Percentiles rank a stretch among this genome's conserved stretches.
Evolutionary conservation across 2,888 invertebrate species (phyloP).

Genomic region (Anorthoa munda): DNA sequence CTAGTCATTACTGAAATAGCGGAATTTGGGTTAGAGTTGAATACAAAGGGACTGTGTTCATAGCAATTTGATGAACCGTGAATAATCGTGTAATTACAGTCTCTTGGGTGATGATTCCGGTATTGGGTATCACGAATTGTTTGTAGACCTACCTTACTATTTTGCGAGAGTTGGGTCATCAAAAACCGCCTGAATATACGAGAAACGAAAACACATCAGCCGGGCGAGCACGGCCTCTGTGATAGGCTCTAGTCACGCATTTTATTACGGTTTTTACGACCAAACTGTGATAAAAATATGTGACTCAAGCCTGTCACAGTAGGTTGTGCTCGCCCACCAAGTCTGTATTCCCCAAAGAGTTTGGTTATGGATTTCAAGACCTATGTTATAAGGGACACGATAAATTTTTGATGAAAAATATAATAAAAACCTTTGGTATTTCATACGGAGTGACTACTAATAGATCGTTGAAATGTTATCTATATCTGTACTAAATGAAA

Average conservation of each 20-base stretch:
- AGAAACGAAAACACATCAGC: too few species aligned
- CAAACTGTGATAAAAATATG: too few species aligned
- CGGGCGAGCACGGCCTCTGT: too few species aligned
- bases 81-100: slow-evolving; percentile 24
- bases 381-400: too few species aligned
- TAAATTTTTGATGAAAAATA: too few species aligned
- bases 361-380: too few species aligned
- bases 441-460: not conserved
- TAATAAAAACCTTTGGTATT: not conserved
- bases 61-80: slow-evolving; percentile 39
- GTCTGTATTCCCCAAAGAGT: too few species aligned
- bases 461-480: not conserved
- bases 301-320: too few species aligned
- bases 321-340: too few species aligned
- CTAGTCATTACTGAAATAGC: slow-evolving; percentile 28
- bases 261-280: too few species aligned
- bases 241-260: too few species aligned
- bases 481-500: too few species aligned
- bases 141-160: not conserved
- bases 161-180: not conserved
- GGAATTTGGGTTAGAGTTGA: slow-evolving; percentile 6
- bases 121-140: slow-evolving; percentile 10
- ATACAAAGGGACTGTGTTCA: slow-evolving; percentile 19
- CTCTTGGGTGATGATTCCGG: not conserved
- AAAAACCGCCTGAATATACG: not conserved